Percentiles rank a stretch among this genome's conserved stretches.
phyloP scores from a whole-genome alignment of 37 sponge, comb jelly and placozoan genomes.

The Diacarnus erythraeanus region DNA sequence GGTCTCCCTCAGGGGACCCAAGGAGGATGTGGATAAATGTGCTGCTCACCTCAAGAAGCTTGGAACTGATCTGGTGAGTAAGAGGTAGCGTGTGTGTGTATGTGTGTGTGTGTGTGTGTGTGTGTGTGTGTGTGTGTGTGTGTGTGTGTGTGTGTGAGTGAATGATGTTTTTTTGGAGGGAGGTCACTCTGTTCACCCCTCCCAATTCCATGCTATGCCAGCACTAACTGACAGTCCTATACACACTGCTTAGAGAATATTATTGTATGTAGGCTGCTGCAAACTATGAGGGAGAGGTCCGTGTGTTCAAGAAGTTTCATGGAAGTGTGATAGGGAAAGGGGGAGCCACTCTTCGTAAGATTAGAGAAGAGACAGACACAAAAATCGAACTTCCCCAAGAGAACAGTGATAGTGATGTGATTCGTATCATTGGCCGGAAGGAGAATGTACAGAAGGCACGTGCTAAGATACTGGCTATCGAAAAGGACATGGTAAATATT shows the following conservation, averaged over 20 bases:
- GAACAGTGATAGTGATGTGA: constrained; percentile 78
- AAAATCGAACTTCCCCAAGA: constrained; percentile 84
- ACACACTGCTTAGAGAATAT: neutral
- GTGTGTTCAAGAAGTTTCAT: constrained; percentile 88
- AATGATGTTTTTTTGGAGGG: neutral
- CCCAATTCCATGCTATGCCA: neutral
- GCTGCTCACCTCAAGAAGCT: constrained; percentile 67
- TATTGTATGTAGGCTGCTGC: constrained; percentile 64
- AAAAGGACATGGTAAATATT: constrained; percentile 76
- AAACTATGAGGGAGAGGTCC: constrained; percentile 68
- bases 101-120: too few relatives aligned
- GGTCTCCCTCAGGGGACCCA: constrained; percentile 85
- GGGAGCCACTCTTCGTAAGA: constrained; percentile 75
- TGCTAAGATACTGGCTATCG: constrained; percentile 70
- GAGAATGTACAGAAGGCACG: constrained; percentile 86
- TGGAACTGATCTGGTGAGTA: constrained; percentile 65
- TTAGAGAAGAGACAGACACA: constrained; percentile 85
- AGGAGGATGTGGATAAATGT: constrained; percentile 78
- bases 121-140: too few relatives aligned
- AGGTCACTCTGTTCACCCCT: neutral
- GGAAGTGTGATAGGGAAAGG: constrained; percentile 87
- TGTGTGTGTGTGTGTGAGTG: too few relatives aligned
- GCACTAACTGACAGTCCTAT: neutral
- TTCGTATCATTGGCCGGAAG: constrained; percentile 80
- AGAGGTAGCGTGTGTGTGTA: too few relatives aligned